Evolutionary conservation across 2,888 invertebrate species (phyloP).

Genomic region (Drosophila stalkeri): DNA sequence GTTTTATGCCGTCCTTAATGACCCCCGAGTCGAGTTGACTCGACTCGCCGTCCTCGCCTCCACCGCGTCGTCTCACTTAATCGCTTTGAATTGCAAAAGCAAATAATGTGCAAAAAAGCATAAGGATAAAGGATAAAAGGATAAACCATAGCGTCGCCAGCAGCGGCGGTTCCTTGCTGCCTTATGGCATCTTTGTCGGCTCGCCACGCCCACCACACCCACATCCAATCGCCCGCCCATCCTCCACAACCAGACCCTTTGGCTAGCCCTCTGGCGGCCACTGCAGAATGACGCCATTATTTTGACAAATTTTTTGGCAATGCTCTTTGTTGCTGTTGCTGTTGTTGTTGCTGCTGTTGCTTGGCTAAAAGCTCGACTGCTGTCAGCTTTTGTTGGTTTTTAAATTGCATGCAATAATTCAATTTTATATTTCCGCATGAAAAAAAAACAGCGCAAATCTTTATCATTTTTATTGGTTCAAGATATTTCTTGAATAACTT

Average conservation of each 20-base stretch:
- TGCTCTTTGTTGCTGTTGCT: conserved; percentile 57
- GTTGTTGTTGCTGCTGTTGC: conserved; percentile 28
- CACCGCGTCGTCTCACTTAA: conserved; percentile 66
- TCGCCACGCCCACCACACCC: conserved; percentile 46
- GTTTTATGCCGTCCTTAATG: conserved; percentile 79
- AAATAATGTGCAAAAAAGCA: conserved; percentile 81
- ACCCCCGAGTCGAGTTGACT: conserved; percentile 66
- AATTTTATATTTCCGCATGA: conserved; percentile 82
- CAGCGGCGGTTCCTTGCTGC: conserved; percentile 67
- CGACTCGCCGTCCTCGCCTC: conserved; percentile 31
- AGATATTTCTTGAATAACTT: conserved; percentile 42
- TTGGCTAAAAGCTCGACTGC: conserved; percentile 74
- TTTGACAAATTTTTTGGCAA: conserved; percentile 83
- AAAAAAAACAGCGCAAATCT: conserved; percentile 44
- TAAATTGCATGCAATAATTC: conserved; percentile 82
- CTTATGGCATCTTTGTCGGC: conserved; percentile 70
- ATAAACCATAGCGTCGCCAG: conserved; percentile 77
- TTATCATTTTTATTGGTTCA: conserved; percentile 62
- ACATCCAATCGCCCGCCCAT: conserved; percentile 28
- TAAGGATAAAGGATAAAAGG: conserved; percentile 74
- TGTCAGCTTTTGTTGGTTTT: conserved; percentile 78
- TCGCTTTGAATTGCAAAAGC: conserved; percentile 82
- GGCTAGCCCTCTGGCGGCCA: conserved; percentile 57
- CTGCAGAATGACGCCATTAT: conserved; percentile 82
- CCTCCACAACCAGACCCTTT: conserved; percentile 1